A percentile compares a stretch with the other conserved stretches of the same genome.
Evolutionary conservation across 2,888 invertebrate species (phyloP).

Genomic region (Cryptocheilus praepositus): DNA sequence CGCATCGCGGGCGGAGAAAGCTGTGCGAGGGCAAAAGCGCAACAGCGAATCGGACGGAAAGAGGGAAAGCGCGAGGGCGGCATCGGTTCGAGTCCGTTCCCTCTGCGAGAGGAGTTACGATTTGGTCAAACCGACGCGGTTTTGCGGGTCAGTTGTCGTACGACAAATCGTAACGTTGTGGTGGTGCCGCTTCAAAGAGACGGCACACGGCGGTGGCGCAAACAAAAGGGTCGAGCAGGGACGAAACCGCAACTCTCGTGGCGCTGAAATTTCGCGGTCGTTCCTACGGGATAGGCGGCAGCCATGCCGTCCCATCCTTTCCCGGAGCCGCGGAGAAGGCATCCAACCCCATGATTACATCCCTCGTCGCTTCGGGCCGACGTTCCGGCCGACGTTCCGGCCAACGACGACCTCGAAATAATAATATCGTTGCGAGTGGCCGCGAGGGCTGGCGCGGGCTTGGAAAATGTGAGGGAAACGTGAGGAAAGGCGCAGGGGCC

Average conservation of each 20-base stretch:
- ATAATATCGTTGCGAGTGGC: slow-evolving; percentile 58
- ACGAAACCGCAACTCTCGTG: slow-evolving; percentile 14
- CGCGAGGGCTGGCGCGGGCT: slow-evolving; percentile 6
- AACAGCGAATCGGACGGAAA: not conserved
- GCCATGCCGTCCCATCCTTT: not conserved
- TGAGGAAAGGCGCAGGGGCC: no score
- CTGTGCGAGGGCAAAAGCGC: not conserved
- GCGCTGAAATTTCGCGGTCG: slow-evolving; percentile 15
- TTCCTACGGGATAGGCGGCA: slow-evolving; percentile 4
- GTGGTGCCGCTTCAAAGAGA: slow-evolving; percentile 10
- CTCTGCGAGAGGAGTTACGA: slow-evolving; percentile 1
- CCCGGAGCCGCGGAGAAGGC: slow-evolving; percentile 2
- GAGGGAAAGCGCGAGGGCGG: not conserved
- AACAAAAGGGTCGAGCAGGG: slow-evolving; percentile 10
- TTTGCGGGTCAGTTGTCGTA: slow-evolving; percentile 10
- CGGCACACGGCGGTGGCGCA: slow-evolving; percentile 10
- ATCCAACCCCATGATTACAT: slow-evolving; percentile 61
- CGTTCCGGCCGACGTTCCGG: slow-evolving; percentile 50
- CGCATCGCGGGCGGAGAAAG: not conserved
- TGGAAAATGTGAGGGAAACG: no score
- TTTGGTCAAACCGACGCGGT: slow-evolving; percentile 9
- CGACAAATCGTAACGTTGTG: slow-evolving; percentile 6
- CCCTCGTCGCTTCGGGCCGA: slow-evolving; percentile 58
- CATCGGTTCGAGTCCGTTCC: not conserved
- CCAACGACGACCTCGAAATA: slow-evolving; percentile 60